These are phyloP conservation scores for Gulo gulo DNA, from an alignment of 2,113 vertebrate species.

Conservation along the genomic window DNA sequence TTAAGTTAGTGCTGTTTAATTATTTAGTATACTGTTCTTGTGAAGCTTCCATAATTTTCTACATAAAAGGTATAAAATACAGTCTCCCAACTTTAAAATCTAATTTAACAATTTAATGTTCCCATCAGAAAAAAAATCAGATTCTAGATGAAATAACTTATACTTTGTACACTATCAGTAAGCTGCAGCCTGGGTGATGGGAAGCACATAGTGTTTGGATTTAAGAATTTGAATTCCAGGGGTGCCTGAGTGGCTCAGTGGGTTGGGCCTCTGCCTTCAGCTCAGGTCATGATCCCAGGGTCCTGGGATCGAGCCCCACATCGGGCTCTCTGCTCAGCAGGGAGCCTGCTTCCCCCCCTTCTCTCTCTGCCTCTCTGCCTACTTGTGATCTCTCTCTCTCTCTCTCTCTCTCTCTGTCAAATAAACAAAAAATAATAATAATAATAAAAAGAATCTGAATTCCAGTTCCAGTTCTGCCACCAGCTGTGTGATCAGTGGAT, in stretches of 20 bases:
- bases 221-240: neutral
- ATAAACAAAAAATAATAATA: too few relatives aligned
- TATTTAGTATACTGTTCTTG: neutral
- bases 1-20: neutral
- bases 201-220: neutral
- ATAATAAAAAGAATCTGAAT: neutral
- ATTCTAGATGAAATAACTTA: conserved; percentile 3
- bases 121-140: neutral
- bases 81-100: neutral
- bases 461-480: neutral
- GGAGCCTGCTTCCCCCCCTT: too few relatives aligned
- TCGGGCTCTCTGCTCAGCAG: too few relatives aligned
- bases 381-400: too few relatives aligned
- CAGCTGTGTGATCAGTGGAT: neutral
- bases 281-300: too few relatives aligned
- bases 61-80: neutral
- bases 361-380: too few relatives aligned
- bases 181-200: neutral
- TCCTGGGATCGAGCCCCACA: too few relatives aligned
- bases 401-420: too few relatives aligned
- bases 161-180: neutral
- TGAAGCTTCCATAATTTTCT: neutral
- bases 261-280: too few relatives aligned
- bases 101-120: neutral
- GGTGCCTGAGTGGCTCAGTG: too few relatives aligned